Conservation (phyloP, 1,140 invertebrate species). For the Eriosoma lanigerum region DNA sequence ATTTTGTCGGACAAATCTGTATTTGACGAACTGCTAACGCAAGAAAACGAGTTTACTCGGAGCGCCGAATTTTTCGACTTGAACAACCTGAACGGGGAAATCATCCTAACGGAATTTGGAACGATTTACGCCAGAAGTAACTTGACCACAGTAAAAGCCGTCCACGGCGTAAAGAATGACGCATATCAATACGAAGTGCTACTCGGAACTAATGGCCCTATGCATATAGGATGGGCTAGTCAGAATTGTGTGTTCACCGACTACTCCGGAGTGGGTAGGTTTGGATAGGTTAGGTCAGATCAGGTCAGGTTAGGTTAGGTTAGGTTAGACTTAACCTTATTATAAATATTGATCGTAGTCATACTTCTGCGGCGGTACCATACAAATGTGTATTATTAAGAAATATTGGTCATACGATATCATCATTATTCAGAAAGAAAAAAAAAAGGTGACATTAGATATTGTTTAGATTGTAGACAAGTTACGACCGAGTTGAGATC, state of each 20-base stretch:
- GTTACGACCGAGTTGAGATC: too few species aligned
- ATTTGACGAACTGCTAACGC: neutral
- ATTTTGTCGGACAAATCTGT: neutral
- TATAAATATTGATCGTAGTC: too few species aligned
- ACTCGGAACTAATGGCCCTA: neutral
- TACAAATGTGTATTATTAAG: too few species aligned
- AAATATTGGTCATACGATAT: too few species aligned
- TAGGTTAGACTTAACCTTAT: too few species aligned
- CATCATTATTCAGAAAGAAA: too few species aligned
- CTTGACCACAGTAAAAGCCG: neutral
- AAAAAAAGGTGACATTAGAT: too few species aligned
- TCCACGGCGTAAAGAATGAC: neutral
- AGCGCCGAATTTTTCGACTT: neutral
- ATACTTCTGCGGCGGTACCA: too few species aligned
- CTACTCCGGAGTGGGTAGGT: neutral
- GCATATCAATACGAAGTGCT: conserved; percentile 37
- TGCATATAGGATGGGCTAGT: conserved; percentile 28
- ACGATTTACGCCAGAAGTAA: neutral
- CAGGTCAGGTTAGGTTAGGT: neutral
- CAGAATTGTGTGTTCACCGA: neutral
- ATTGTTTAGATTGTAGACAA: too few species aligned
- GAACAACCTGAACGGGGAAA: neutral
- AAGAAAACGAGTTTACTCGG: neutral
- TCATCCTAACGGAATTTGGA: neutral
- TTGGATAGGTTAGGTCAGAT: too few species aligned